Evolutionary conservation across 2,797 vertebrate genomes (phyloP).

Genomic region (Carcharodon carcharias): DNA sequence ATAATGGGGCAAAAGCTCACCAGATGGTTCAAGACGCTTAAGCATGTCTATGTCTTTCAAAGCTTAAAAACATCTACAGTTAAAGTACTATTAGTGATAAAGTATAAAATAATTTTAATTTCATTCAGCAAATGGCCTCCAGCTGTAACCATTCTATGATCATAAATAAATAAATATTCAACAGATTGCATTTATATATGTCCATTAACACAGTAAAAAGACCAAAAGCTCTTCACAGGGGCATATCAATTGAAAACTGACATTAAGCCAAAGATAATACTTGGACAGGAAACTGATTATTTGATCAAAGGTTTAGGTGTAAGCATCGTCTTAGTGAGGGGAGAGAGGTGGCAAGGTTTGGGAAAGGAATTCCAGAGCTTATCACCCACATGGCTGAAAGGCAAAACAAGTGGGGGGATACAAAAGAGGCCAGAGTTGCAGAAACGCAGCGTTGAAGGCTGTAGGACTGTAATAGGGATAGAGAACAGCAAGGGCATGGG

Average conservation of each 20-base stretch:
- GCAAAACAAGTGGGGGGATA: neutral
- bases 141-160: no score
- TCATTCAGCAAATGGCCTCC: neutral
- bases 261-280: neutral
- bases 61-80: no score
- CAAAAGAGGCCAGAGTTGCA: neutral
- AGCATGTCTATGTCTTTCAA: no score
- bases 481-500: neutral
- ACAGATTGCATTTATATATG: neutral
- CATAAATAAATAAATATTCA: neutral
- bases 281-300: neutral
- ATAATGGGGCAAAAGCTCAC: neutral
- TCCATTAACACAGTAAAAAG: neutral
- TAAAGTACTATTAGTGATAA: neutral
- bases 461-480: neutral
- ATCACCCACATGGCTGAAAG: neutral
- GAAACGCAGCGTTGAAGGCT: neutral
- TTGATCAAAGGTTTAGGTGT: neutral
- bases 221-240: neutral
- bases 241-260: neutral
- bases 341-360: no score
- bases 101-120: neutral
- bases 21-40: no score
- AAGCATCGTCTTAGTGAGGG: neutral
- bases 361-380: neutral